phyloP scores from a whole-genome alignment of 1,140 invertebrate species.

The Procambarus virginalis region DNA sequence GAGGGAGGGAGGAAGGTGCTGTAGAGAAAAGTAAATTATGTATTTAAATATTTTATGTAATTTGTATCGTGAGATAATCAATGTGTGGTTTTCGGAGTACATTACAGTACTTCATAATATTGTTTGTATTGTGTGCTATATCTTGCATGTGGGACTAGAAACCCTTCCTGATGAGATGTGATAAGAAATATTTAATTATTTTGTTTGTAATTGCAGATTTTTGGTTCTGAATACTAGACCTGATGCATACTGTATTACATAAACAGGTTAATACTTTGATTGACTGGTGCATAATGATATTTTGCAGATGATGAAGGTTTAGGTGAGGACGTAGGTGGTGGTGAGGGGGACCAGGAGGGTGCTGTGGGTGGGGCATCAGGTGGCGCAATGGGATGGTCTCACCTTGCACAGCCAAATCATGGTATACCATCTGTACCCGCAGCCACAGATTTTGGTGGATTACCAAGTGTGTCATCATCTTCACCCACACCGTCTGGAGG shows the following conservation, averaged over 20 bases:
- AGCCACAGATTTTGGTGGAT: not conserved
- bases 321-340: slow-evolving; percentile 37
- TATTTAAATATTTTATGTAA: no score
- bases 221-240: not conserved
- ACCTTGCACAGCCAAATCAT: slow-evolving; percentile 37
- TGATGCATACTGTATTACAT: not conserved
- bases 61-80: no score
- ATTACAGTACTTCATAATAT: no score
- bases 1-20: no score
- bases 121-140: no score
- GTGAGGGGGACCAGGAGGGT: slow-evolving; percentile 14
- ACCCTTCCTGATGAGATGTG: no score
- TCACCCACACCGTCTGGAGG: not conserved
- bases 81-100: no score
- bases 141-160: no score
- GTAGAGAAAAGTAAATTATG: no score
- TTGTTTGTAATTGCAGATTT: no score
- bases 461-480: slow-evolving; percentile 39
- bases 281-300: not conserved
- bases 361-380: slow-evolving; percentile 7
- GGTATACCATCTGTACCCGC: slow-evolving; percentile 44
- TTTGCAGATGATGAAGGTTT: slow-evolving; percentile 56
- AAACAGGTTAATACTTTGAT: not conserved
- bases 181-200: no score
- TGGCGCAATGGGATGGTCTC: slow-evolving; percentile 45